A percentile compares a stretch with the other conserved stretches of the same genome.
phyloP scores from a whole-genome alignment of 2,113 vertebrate species.

The Bambusicola thoracicus region DNA sequence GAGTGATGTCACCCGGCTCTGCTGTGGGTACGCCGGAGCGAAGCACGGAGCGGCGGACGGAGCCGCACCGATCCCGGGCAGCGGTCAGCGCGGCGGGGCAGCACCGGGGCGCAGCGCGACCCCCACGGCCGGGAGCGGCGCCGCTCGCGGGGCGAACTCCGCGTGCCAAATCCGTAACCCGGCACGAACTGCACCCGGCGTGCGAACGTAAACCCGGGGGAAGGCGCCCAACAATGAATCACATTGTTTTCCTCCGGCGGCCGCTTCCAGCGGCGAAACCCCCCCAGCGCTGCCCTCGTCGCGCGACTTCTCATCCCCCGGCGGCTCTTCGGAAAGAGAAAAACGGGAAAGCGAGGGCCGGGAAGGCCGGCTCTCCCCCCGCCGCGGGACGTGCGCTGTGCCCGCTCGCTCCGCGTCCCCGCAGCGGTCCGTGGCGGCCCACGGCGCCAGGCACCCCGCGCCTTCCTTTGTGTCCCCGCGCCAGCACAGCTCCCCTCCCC shows the following conservation, averaged over 20 bases:
- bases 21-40: neutral
- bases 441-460: too few species aligned
- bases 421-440: too few species aligned
- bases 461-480: too few species aligned
- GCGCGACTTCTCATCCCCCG: neutral
- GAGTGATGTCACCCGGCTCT: constrained; percentile 5
- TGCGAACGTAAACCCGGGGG: constrained; percentile 63
- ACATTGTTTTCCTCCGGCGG: constrained; percentile 70
- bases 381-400: too few species aligned
- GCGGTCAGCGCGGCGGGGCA: neutral
- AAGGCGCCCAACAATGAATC: constrained; percentile 78
- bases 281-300: constrained; percentile 14
- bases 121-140: neutral
- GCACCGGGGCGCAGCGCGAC: constrained; percentile 14
- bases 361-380: too few species aligned
- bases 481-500: too few species aligned
- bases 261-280: constrained; percentile 58
- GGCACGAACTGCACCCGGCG: constrained; percentile 67
- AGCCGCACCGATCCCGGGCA: neutral
- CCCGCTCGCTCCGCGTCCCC: too few species aligned
- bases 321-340: neutral
- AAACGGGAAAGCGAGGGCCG: too few species aligned
- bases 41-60: neutral
- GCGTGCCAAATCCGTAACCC: constrained; percentile 50
- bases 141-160: constrained; percentile 47